These are phyloP conservation scores for Strix aluco DNA, from an alignment of 2,113 vertebrate species.

Conservation along the genomic window DNA sequence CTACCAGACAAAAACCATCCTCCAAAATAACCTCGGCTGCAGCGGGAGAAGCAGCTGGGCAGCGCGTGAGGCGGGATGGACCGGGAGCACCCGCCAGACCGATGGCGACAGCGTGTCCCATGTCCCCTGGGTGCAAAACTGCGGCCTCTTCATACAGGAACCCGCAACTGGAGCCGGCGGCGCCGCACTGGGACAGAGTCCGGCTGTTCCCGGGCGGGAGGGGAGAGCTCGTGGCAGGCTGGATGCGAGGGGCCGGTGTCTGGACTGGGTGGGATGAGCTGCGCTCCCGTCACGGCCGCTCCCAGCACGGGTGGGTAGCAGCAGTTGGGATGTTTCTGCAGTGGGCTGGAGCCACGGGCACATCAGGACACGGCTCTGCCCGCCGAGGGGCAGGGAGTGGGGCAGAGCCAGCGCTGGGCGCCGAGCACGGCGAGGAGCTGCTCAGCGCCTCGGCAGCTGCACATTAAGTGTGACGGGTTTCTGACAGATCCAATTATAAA, in stretches of 20 bases:
- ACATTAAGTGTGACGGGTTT: constrained; percentile 55
- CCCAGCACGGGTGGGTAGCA: neutral
- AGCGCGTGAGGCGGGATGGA: fast-evolving
- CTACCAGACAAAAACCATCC: neutral
- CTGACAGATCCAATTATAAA: constrained; percentile 74
- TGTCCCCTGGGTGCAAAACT: neutral
- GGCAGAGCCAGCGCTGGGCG: neutral
- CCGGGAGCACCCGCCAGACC: fast-evolving
- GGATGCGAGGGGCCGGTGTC: neutral
- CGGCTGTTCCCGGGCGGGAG: neutral
- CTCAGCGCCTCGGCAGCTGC: constrained; percentile 26
- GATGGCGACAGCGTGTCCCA: fast-evolving
- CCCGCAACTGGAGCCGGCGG: fast-evolving
- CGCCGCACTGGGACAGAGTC: neutral
- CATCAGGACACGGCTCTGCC: neutral
- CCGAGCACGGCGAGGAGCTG: neutral
- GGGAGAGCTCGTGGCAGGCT: neutral
- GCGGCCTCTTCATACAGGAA: neutral
- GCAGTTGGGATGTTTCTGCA: neutral
- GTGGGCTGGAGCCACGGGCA: neutral
- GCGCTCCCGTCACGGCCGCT: fast-evolving
- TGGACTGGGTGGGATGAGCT: neutral
- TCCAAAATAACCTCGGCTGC: neutral
- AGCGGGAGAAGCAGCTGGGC: too few species aligned
- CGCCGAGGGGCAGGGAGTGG: neutral